Base-by-base conservation (phyloP, 2,797 vertebrate genomes). In the Hipposideros larvatus region DNA sequence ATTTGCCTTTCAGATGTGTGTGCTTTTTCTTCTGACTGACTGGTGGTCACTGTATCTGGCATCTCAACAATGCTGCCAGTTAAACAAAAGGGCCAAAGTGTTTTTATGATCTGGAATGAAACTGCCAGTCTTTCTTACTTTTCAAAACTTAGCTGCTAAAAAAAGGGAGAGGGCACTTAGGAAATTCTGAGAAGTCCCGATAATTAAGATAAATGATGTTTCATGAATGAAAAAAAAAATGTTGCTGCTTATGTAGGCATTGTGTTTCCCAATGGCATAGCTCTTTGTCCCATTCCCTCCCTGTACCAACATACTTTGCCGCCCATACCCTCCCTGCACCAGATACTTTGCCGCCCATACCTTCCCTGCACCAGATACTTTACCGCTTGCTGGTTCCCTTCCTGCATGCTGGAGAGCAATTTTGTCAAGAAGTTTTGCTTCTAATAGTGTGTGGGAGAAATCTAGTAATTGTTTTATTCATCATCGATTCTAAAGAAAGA, bases 181-280 rank as follows among this genome's bases (percentile, higher is more conserved):
- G 55, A 68, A 79, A 19, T 91, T 90, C 93, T n/a, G 28, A 77
- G 79, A 96, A 74, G 89, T 74, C 80, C 0, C 59, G 65, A 2
- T 66, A 66, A 68, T 1, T 82, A 90, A 94, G 66, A 91, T 89
- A 95, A 96, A 96, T 15, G 24, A 65, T 82, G 37, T 63, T 97
- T 93, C 51, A 48, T 59, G 51, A 84, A 8, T 90, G 43, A 48
- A 74, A 57, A 41, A 34, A 65, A 74, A 46, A 28, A 65, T 18
- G 11, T 7, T 48, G 65, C 82, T 48, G 82, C 55, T 63, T 31
- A 26, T 2, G 0, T 11, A 79, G n/a, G 34, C n/a, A 4, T 15
- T 43, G 22, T 91, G 41, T 34, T 79, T 53, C 24, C 46, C 43
- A 31, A 1, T 13, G 6, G 1, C 34, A 1, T 16, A 26, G 7